A percentile compares a stretch with the other conserved stretches of the same genome.
phyloP scores from a whole-genome alignment of 2,113 vertebrate genomes.

The Cyphomyrus discorhynchus region DNA sequence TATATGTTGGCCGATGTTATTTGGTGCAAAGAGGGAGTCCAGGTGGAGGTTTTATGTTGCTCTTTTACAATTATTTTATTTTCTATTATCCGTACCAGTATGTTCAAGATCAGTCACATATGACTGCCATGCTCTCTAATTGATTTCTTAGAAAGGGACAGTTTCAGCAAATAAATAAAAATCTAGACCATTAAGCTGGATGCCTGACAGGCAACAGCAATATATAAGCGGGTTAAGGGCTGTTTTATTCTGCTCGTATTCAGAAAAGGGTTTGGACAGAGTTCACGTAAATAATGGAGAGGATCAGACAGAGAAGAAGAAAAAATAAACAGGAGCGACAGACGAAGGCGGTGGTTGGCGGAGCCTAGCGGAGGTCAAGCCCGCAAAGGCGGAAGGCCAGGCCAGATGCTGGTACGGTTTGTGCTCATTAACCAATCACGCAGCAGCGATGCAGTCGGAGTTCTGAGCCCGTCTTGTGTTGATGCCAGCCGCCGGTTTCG shows the following conservation, averaged over 20 bases:
- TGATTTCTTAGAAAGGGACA: neutral
- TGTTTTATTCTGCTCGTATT: neutral
- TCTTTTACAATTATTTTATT: neutral
- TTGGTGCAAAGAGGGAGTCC: neutral
- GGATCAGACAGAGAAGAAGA: neutral
- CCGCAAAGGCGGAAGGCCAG: neutral
- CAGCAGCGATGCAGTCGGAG: neutral
- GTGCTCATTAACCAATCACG: neutral
- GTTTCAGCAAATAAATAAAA: neutral
- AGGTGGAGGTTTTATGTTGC: neutral
- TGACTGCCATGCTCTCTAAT: neutral
- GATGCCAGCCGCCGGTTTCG: neutral
- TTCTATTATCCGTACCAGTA: neutral
- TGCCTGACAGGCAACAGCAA: neutral
- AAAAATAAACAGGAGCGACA: neutral
- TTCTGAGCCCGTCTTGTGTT: neutral
- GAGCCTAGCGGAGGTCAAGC: neutral
- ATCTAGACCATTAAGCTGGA: neutral
- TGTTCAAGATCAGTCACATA: neutral
- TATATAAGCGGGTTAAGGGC: neutral
- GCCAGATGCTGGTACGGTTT: too few species aligned
- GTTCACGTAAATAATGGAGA: neutral
- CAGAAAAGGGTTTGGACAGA: neutral
- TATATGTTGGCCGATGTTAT: neutral
- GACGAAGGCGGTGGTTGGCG: neutral